Evolutionary conservation across 2,113 vertebrate genomes (phyloP), one percentile per base, ranked within the genome.

Genomic region (Nycticryphes semicollaris): DNA sequence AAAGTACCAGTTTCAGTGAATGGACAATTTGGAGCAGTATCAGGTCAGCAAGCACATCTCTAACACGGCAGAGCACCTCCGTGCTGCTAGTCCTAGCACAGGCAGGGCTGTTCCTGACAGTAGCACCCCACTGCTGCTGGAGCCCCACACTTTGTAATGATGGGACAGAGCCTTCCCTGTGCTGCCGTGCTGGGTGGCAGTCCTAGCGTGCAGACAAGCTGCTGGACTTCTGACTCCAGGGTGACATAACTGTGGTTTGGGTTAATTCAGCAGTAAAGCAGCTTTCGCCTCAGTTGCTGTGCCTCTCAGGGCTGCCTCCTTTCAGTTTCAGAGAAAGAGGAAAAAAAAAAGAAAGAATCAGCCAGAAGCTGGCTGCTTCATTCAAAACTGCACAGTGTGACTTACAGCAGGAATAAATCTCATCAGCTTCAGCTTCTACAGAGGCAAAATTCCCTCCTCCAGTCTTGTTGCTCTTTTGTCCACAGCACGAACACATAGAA

Each of bases 81-180:
- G 2, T 1, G 0, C n/a, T 69, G 59, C n/a, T 13, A 31, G 11
- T 23, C 51, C 51, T 12, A 22, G 24, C n/a, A 24, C 18, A 24
- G 48, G 7, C 35, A 7, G 0, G 0, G 39, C 33, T 1, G 2
- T 0, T 69, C 41, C 31, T 2, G 4, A 50, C n/a, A 33, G 19
- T 3, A 25, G 41, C 27, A 54, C 3, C 5, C 6, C 1, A 1
- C 2, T 14, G 12, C 57, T 64, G 37, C 48, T 47, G 60, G 18
- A 75, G 51, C 2, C 1, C 4, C 53, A 14, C 14, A 9, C 31
- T 9, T 10, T 3, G 9, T 5, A 28, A 35, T 45, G 63, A 11
- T 1, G 30, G 27, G 50, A 41, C 24, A 25, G 18, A 56, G 51
- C 21, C 35, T 41, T 25, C 12, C 3, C 17, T 7, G 11, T 14